Percentiles rank a stretch among this genome's conserved stretches.
These are phyloP conservation scores for Cosmia trapezina DNA, from an alignment of 2,888 invertebrate genomes.

Conservation along the genomic window DNA sequence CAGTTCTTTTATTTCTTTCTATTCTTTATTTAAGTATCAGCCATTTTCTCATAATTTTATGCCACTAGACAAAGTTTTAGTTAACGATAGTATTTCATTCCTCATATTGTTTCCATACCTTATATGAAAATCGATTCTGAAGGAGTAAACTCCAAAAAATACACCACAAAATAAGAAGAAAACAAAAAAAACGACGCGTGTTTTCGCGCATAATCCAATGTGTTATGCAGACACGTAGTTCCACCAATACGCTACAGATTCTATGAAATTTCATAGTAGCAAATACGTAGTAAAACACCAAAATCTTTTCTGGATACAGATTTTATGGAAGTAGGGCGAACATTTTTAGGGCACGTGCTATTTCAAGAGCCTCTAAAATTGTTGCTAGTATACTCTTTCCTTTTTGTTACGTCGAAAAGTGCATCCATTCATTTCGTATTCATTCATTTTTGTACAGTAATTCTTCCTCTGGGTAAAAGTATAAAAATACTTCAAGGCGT, in stretches of 20 bases:
- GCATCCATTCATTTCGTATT: conserved; percentile 36
- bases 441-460: conserved; percentile 7
- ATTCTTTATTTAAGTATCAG: too few species aligned
- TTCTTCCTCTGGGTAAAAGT: not conserved
- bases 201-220: conserved; percentile 4
- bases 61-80: too few species aligned
- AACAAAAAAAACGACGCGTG: conserved; percentile 1
- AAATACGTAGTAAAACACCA: conserved; percentile 28
- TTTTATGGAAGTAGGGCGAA: conserved; percentile 38
- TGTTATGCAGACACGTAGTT: conserved; percentile 36
- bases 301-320: conserved; percentile 36
- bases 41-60: too few species aligned
- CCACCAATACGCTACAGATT: conserved; percentile 12
- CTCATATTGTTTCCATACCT: too few species aligned
- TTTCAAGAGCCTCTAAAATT: conserved; percentile 40
- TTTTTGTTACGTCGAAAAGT: conserved; percentile 24
- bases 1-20: too few species aligned
- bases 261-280: conserved; percentile 26
- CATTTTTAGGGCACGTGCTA: conserved; percentile 43
- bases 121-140: too few species aligned
- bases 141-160: not conserved
- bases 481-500: not conserved
- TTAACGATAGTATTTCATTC: too few species aligned
- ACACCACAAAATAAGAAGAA: not conserved
- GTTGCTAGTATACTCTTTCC: conserved; percentile 12